Evolutionary conservation across 2,888 invertebrate species (phyloP), one percentile per base, ranked within the genome.

Genomic region (Cabera pusaria): DNA sequence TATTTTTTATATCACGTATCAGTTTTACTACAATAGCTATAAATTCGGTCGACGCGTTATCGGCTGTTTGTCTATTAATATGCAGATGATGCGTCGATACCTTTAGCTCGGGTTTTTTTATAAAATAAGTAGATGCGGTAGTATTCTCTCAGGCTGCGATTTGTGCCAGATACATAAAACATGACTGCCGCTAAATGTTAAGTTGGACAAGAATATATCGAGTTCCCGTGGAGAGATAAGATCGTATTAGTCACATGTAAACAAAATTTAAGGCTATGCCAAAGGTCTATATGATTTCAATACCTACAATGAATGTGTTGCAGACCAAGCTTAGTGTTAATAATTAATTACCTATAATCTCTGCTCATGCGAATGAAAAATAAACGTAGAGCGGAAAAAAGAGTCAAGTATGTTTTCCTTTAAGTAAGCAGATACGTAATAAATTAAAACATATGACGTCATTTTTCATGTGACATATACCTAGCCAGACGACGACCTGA

Each of bases 1-100:
- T 66, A 60, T 68, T 73, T 72, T 72, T 76, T 72, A 52, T 67
- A 72, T 71, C 69, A 72, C 70, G 65, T 73, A 66, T 59, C 58
- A 49, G 59, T 67, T 73, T 75, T 74, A 72, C 61, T 64, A 66
- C 65, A 63, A 58, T 51, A 52, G 58, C 56, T 56, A 63, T 75
- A 67, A 74, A 76, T 73, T 69, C 65, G 55, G 49, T 14, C 6
- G 35, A 35, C 29, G 18, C 38, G 38, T 33, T 37, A 21, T 21
- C 10, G 14, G 14, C 3, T 32, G 16, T 16, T 31, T 19, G 16
- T 32, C 53, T 49, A 47, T 51, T 56, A 49, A 62, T 61, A 62
- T 58, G 63, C 33, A 24, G 16, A 65, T 56, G 41, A 46, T 48
- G 33, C 49, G 52, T 58, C 55, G 56, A 57, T 58, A 53, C 56